Conservation (phyloP, 2,888 invertebrate genomes). For the Heliconius aoede region DNA sequence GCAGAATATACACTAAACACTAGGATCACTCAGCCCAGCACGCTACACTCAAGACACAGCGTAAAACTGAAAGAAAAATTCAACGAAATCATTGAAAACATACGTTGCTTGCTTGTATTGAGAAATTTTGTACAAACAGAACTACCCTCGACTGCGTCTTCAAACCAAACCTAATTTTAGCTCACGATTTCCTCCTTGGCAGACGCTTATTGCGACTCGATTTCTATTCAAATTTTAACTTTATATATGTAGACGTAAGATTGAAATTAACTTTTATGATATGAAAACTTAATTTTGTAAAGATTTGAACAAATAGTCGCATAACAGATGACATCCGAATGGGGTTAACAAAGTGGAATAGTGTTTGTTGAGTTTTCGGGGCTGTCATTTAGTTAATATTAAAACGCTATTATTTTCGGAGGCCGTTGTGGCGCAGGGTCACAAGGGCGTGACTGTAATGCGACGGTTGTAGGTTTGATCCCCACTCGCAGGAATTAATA, state of each 20-base stretch:
- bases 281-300: constrained; percentile 44
- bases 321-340: constrained; percentile 48
- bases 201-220: constrained; percentile 44
- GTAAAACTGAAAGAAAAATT: neutral
- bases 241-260: constrained; percentile 29
- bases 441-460: neutral
- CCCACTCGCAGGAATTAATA: too few relatives aligned
- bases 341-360: constrained; percentile 52
- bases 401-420: constrained; percentile 21
- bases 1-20: too few relatives aligned
- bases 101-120: constrained; percentile 17
- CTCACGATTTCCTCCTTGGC: constrained; percentile 50
- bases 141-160: constrained; percentile 47
- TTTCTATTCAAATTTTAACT: constrained; percentile 26
- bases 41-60: neutral
- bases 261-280: constrained; percentile 27
- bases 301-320: constrained; percentile 50
- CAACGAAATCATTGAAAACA: constrained; percentile 13
- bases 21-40: neutral
- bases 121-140: constrained; percentile 18
- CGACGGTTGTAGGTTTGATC: neutral
- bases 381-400: constrained; percentile 40
- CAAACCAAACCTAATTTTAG: constrained; percentile 53
- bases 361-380: constrained; percentile 41
- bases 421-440: neutral